Evolutionary conservation across 2,113 vertebrate genomes (phyloP).

Genomic region (Thermophis baileyi): DNA sequence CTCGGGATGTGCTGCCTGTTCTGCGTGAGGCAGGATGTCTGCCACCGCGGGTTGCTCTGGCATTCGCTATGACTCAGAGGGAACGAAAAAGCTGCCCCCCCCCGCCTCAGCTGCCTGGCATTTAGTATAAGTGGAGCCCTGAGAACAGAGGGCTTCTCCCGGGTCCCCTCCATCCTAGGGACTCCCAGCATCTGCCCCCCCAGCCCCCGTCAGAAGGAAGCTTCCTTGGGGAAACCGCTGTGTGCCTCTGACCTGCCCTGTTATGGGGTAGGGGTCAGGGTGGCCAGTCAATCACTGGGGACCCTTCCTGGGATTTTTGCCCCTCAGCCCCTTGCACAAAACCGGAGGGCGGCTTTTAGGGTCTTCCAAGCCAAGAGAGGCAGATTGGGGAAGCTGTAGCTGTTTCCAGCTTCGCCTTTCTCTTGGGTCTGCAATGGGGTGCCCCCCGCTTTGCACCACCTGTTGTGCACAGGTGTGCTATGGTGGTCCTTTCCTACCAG

Average conservation of each 20-base stretch:
- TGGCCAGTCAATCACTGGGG: neutral
- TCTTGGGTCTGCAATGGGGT: neutral
- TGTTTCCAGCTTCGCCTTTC: neutral
- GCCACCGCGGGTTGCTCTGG: neutral
- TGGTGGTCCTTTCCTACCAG: neutral
- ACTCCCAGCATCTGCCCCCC: neutral
- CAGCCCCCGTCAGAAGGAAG: neutral
- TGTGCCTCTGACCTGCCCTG: neutral
- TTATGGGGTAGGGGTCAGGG: neutral
- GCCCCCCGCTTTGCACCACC: fast-evolving
- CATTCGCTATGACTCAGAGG: neutral
- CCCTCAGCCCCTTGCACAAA: neutral
- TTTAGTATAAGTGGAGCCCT: neutral
- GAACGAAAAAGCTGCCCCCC: neutral
- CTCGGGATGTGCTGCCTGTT: neutral
- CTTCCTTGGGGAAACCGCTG: no score
- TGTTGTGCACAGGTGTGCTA: neutral
- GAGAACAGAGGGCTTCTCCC: neutral
- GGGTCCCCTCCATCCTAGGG: neutral
- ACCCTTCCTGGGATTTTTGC: neutral
- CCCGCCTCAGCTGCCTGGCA: neutral
- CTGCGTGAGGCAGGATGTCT: neutral
- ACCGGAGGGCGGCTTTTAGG: fast-evolving
- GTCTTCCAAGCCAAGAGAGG: neutral
- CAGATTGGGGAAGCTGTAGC: neutral